phyloP scores from a whole-genome alignment of 2,113 vertebrate species.

The Cromileptes altivelis region DNA sequence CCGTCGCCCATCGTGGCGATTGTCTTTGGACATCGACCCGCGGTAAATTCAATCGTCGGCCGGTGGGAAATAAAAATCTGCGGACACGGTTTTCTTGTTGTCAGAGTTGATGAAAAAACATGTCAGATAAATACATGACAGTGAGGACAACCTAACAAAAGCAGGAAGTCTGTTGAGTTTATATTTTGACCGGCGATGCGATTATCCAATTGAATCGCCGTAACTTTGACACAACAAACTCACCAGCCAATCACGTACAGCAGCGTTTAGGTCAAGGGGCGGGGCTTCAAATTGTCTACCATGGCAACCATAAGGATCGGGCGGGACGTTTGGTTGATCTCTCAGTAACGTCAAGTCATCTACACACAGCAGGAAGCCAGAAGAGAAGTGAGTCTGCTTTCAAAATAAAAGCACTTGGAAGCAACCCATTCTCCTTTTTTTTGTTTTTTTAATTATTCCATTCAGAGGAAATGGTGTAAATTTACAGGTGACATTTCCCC shows the following conservation, averaged over 20 bases:
- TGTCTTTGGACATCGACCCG: constrained; percentile 85
- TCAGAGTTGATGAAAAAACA: constrained; percentile 62
- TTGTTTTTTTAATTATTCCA: too few relatives aligned
- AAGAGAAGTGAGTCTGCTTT: not conserved
- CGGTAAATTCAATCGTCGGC: constrained; percentile 6
- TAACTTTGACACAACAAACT: not conserved
- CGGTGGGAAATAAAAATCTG: not conserved
- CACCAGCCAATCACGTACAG: constrained; percentile 51
- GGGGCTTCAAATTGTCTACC: constrained; percentile 67
- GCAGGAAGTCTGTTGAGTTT: constrained; percentile 67
- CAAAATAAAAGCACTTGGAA: constrained; percentile 36
- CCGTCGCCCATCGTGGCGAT: constrained; percentile 84
- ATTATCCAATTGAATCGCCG: constrained; percentile 57
- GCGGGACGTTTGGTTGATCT: constrained; percentile 64
- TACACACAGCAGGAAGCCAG: not conserved
- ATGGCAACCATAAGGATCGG: constrained; percentile 74
- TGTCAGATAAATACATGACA: constrained; percentile 69
- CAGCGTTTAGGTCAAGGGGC: constrained; percentile 50
- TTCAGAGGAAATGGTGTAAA: too few relatives aligned
- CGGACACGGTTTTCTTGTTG: constrained; percentile 23
- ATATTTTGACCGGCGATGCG: constrained; percentile 23
- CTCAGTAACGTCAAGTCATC: constrained; percentile 16
- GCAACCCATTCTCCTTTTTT: too few relatives aligned
- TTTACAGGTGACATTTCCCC: too few relatives aligned
- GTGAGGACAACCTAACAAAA: constrained; percentile 66